A percentile compares a stretch with the other conserved stretches of the same genome.
Evolutionary conservation across 2,113 vertebrate genomes (phyloP).

Genomic region (Oreochromis aureus): DNA sequence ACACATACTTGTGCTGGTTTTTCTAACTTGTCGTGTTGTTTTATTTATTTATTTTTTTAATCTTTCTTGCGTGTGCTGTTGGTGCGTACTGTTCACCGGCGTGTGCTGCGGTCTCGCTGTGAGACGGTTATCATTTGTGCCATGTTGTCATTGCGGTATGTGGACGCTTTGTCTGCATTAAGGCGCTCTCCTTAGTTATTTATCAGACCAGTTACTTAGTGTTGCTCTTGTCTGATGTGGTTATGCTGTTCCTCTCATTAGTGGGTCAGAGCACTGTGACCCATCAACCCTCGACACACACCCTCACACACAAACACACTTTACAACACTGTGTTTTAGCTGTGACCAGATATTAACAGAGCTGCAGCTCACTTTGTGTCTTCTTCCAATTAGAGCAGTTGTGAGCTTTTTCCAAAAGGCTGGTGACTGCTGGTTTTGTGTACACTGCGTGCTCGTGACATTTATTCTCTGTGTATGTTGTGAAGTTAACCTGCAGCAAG

Average conservation of each 20-base stretch:
- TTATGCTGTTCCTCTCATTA: slow-evolving; percentile 39
- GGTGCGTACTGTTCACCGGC: neutral
- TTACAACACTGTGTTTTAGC: neutral
- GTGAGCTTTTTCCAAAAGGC: neutral
- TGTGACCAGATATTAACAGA: neutral
- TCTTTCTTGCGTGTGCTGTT: neutral
- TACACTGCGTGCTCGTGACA: neutral
- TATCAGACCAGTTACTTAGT: slow-evolving; percentile 25
- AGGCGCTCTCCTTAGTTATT: slow-evolving; percentile 32
- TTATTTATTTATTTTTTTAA: neutral
- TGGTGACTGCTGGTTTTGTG: neutral
- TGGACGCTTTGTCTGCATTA: slow-evolving; percentile 4
- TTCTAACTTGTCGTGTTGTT: neutral
- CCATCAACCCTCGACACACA: neutral
- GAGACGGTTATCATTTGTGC: neutral
- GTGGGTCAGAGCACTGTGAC: slow-evolving; percentile 31
- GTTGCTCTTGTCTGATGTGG: slow-evolving; percentile 39
- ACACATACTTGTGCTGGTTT: neutral
- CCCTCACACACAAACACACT: neutral
- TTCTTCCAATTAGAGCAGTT: neutral
- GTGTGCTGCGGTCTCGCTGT: neutral
- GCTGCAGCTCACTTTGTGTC: neutral
- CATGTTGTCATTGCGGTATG: slow-evolving; percentile 2
- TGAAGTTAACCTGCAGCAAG: neutral
- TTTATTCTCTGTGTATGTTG: neutral